Percentiles rank a stretch among this genome's conserved stretches.
These are phyloP conservation scores for Heliconius nattereri DNA, from an alignment of 1,140 invertebrate genomes.

Conservation along the genomic window DNA sequence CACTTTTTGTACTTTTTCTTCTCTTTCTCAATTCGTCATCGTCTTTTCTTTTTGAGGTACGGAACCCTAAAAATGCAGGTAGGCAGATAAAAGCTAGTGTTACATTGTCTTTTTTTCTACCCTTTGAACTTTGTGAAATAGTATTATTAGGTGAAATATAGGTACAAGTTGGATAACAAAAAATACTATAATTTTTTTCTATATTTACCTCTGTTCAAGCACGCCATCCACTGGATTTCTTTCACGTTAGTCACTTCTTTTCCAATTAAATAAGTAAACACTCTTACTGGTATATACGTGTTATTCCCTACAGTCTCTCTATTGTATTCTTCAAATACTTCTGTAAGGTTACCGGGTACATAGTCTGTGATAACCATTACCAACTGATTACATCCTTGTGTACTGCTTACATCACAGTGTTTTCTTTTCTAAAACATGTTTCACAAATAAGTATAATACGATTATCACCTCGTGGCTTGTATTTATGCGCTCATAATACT, in stretches of 20 bases:
- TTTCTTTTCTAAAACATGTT: conserved; percentile 54
- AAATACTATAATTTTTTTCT: neutral
- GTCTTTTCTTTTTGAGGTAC: no score
- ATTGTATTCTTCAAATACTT: conserved; percentile 94
- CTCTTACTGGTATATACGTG: conserved; percentile 89
- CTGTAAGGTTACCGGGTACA: conserved; percentile 93
- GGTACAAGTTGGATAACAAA: no score
- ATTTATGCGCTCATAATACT: neutral
- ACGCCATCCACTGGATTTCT: conserved; percentile 97
- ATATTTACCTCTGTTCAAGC: conserved; percentile 91
- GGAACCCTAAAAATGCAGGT: no score
- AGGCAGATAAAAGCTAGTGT: no score
- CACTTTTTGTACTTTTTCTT: no score
- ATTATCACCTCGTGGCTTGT: neutral
- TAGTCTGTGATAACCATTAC: conserved; percentile 99
- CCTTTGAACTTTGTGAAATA: neutral
- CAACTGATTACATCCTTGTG: conserved; percentile 94
- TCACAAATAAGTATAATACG: neutral
- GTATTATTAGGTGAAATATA: neutral
- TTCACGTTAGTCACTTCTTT: conserved; percentile 95
- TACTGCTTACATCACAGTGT: conserved; percentile 81
- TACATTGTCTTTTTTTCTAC: neutral
- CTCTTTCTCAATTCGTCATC: no score
- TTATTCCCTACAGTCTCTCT: conserved; percentile 82
- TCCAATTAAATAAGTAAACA: conserved; percentile 98